Base-by-base conservation (phyloP, 2,113 vertebrate genomes). In the Tetrax tetrax region DNA sequence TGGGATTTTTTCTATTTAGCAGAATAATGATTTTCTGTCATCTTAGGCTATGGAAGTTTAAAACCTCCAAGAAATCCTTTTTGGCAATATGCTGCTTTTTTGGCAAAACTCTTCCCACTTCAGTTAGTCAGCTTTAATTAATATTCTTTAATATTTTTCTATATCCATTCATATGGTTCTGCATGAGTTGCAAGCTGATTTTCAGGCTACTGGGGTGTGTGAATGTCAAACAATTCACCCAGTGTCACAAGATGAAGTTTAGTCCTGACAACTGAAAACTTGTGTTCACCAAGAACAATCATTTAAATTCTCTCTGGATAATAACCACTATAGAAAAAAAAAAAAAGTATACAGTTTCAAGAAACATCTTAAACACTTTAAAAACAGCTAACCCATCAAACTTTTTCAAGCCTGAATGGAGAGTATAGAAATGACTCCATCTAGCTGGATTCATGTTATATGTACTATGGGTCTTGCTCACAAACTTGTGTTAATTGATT, bases 1-100 rank as follows among this genome's bases (percentile, higher is more conserved):
- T 93, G 86, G 59, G 87, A 63, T 96, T 95, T 96, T 92, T 94
- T 81, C 33, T 94, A 41, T 90, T 83, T 71, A 83, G 47, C 33
- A 50, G 90, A 92, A 92, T 72, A 93, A 80, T 48, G 2, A 76
- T 94, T 87, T 94, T 85, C 61, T 95, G 59, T 96, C 13, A 76
- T 95, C 63, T 81, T 85, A 84, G 35, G 10, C 31, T 85, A 70
- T 56, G 54, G n/a, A 89, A 90, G 14, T 93, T 94, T 75, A 76
- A 95, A 95, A 86, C 9, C 7, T 60, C 45, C 64, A 74, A 75
- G 13, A 94, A 93, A 66, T 50, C 4, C 2, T 25, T 65, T 75
- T 24, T 51, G 47, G 8, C 4, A 61, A n/a, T 51, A 43, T 72
- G 35, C 5, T 76, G 12, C 9, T 85, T 21, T 43, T 43, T 43